These are phyloP conservation scores for Actinostola sp. DNA, from an alignment of 92 coral and sea anemone species.

Conservation along the genomic window DNA sequence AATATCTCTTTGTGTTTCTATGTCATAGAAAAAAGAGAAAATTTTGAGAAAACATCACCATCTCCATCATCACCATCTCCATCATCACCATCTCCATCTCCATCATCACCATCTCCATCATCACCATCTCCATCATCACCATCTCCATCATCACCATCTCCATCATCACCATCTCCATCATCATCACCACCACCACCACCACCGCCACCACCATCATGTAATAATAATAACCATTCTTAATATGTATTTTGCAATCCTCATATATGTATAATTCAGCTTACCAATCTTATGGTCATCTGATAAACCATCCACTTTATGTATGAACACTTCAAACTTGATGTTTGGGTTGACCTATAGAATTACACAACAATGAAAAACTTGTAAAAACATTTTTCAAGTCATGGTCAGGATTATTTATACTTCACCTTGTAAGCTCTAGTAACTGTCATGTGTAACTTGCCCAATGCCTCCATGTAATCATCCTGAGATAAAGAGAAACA, in stretches of 20 bases:
- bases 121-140: no score
- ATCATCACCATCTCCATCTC: no score
- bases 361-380: neutral
- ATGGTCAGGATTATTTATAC: no score
- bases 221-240: no score
- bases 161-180: no score
- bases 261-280: slow-evolving; percentile 26
- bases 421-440: slow-evolving; percentile 96
- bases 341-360: slow-evolving; percentile 86
- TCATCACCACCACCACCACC: no score
- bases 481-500: slow-evolving; percentile 60
- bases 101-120: no score
- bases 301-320: slow-evolving; percentile 98
- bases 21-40: neutral
- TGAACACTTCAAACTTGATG: slow-evolving; percentile 98
- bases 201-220: no score
- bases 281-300: slow-evolving; percentile 99
- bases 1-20: slow-evolving; percentile 96
- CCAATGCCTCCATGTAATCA: slow-evolving; percentile 98
- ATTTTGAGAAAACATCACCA: neutral
- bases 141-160: no score
- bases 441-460: slow-evolving; percentile 95
- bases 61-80: no score
- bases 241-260: no score
- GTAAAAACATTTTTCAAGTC: neutral